Percentiles rank a stretch among this genome's conserved stretches.
phyloP scores from a whole-genome alignment of 2,797 vertebrate species.

The Atherinosoma microstoma region DNA sequence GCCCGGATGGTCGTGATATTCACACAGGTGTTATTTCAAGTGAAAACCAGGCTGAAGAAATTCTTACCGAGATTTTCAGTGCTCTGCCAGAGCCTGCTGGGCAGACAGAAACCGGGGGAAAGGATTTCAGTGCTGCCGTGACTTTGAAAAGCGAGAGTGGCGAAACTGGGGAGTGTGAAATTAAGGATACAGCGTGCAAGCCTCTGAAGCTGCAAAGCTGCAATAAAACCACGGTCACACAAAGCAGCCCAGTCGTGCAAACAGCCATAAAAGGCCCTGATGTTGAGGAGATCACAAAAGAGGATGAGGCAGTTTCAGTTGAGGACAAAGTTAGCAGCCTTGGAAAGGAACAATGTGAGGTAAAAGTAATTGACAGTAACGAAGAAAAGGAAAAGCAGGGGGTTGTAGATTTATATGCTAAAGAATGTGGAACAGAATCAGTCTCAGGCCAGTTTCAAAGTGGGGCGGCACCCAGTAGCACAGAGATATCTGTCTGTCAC shows the following conservation, averaged over 20 bases:
- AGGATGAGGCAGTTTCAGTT: constrained; percentile 58
- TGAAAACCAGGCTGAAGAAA: constrained; percentile 45
- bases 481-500: constrained; percentile 18
- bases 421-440: constrained; percentile 32
- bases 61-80: constrained; percentile 24
- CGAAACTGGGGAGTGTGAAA: constrained; percentile 57
- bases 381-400: constrained; percentile 43
- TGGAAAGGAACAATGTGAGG: constrained; percentile 38
- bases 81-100: constrained; percentile 14
- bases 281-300: constrained; percentile 53
- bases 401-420: constrained; percentile 38
- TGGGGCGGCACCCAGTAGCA: constrained; percentile 3
- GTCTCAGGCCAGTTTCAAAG: constrained; percentile 31
- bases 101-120: constrained; percentile 40
- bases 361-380: constrained; percentile 36
- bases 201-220: constrained; percentile 48
- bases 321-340: constrained; percentile 55
- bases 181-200: constrained; percentile 45
- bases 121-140: constrained; percentile 21
- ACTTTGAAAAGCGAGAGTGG: constrained; percentile 37
- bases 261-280: constrained; percentile 61
- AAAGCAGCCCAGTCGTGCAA: constrained; percentile 48
- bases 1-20: constrained; percentile 39
- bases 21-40: constrained; percentile 28
- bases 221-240: constrained; percentile 52